Percentiles rank a stretch among this genome's conserved stretches.
These are phyloP conservation scores for Typhlichthys eigenmanni DNA, from an alignment of 2,797 vertebrate genomes.

Conservation along the genomic window DNA sequence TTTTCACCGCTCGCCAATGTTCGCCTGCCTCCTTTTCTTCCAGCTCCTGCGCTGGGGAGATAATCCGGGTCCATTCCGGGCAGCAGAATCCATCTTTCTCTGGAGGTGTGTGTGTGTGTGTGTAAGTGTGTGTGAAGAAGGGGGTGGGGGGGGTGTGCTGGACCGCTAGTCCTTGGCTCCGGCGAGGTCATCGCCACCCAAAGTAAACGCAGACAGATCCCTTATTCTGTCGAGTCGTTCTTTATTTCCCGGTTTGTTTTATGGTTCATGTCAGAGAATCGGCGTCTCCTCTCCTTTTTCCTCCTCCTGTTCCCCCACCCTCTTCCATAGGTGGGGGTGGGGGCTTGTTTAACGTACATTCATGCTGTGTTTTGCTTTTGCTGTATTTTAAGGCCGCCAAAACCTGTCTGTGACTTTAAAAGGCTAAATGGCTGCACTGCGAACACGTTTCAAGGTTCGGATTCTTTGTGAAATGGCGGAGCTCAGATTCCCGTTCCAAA, in stretches of 20 bases:
- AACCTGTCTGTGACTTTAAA: too few species aligned
- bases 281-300: too few species aligned
- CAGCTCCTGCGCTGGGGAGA: conserved; percentile 76
- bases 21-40: conserved; percentile 70
- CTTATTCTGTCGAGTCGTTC: not conserved
- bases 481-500: too few species aligned
- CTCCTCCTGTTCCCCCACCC: too few species aligned
- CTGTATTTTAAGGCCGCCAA: conserved; percentile 4
- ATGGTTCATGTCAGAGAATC: not conserved
- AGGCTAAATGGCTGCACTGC: too few species aligned
- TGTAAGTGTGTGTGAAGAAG: too few species aligned
- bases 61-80: conserved; percentile 74
- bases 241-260: not conserved
- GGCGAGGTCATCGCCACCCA: conserved; percentile 70
- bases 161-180: conserved; percentile 76
- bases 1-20: conserved; percentile 78
- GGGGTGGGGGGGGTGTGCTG: conserved; percentile 37
- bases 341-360: not conserved
- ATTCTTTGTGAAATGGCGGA: too few species aligned
- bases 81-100: conserved; percentile 78
- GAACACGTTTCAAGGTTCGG: too few species aligned
- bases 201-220: conserved; percentile 32
- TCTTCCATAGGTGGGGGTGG: too few species aligned
- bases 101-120: conserved; percentile 10
- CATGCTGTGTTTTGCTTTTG: not conserved